Evolutionary conservation across 92 coral and sea anemone genomes (phyloP).

Genomic region (Porites evermanni): DNA sequence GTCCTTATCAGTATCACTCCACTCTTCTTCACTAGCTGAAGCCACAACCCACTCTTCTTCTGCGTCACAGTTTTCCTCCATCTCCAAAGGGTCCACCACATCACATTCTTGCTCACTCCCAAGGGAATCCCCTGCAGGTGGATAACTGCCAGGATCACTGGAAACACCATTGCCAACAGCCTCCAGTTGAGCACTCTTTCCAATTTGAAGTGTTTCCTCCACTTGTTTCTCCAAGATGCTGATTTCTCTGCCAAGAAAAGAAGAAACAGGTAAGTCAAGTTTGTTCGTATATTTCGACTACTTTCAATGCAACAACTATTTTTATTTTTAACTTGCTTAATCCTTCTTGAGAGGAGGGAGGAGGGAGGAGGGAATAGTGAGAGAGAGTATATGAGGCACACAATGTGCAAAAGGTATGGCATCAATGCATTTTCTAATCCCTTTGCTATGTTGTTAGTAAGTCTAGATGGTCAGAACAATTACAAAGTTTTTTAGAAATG

Average conservation of each 20-base stretch:
- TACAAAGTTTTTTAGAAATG: no score
- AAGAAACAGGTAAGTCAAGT: background rate
- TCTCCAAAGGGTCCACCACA: background rate
- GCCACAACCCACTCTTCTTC: constrained; percentile 19
- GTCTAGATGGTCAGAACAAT: no score
- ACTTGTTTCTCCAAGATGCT: constrained; percentile 39
- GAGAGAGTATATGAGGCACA: no score
- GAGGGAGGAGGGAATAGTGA: no score
- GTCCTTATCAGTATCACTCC: background rate
- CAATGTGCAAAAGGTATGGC: no score
- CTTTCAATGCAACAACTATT: no score
- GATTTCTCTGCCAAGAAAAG: constrained; percentile 21
- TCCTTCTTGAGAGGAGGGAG: no score
- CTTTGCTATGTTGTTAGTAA: no score
- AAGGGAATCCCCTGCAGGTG: background rate
- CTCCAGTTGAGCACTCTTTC: background rate
- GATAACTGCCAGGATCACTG: constrained; percentile 3
- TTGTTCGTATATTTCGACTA: no score
- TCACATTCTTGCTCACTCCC: background rate
- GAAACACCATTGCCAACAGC: background rate
- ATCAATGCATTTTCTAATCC: no score
- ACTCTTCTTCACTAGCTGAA: constrained; percentile 2
- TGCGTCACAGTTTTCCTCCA: background rate
- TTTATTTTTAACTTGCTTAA: no score
- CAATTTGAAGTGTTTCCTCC: constrained; percentile 34